Conservation (phyloP, 2,888 invertebrate species). For the Apodemia zela region DNA sequence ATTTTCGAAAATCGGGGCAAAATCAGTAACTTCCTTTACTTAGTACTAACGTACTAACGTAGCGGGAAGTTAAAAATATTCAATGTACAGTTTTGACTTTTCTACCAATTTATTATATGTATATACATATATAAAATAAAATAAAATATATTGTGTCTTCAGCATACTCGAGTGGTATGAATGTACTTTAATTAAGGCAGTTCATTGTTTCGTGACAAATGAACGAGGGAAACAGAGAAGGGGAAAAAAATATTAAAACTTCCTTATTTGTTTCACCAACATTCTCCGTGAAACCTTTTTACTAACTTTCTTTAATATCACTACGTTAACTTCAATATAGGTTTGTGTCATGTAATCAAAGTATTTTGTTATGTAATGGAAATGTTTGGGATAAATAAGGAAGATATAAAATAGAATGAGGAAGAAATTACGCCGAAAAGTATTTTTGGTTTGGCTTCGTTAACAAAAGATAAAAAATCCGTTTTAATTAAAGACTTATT, state of each 20-base stretch:
- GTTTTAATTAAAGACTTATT: too few species aligned
- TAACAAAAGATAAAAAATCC: too few species aligned
- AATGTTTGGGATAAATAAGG: neutral
- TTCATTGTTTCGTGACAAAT: conserved; percentile 40
- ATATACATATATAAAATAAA: too few species aligned
- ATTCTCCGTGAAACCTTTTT: conserved; percentile 49
- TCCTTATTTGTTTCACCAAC: conserved; percentile 48
- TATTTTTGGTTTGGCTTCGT: too few species aligned
- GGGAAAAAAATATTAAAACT: conserved; percentile 57
- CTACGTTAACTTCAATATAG: conserved; percentile 18
- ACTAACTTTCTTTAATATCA: conserved; percentile 55
- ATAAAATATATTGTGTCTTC: conserved; percentile 32
- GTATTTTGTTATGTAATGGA: neutral
- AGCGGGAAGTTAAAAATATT: too few species aligned
- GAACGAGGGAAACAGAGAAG: conserved; percentile 42
- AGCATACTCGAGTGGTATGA: neutral
- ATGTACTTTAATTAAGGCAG: conserved; percentile 7
- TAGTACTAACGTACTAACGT: too few species aligned
- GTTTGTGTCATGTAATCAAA: conserved; percentile 9
- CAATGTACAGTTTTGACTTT: too few species aligned
- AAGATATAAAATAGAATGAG: neutral
- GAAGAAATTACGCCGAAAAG: too few species aligned
- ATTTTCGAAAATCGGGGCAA: too few species aligned
- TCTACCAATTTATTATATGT: too few species aligned
- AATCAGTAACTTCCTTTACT: too few species aligned